phyloP scores from a whole-genome alignment of 2,888 invertebrate genomes.

The Dyspetes luteomarginatus region DNA sequence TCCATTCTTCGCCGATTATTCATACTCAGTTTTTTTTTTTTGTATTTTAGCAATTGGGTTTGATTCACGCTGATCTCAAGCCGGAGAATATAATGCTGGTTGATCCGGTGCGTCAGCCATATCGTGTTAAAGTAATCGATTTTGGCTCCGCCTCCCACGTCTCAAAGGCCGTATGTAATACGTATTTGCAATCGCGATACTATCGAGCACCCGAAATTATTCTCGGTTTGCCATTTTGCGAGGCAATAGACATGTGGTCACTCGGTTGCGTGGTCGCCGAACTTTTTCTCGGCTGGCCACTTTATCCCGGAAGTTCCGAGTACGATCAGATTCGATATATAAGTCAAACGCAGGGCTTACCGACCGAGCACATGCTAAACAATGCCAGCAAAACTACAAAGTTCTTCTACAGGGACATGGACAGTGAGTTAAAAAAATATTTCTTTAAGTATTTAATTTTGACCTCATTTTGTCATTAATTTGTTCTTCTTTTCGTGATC shows the following conservation, averaged over 20 bases:
- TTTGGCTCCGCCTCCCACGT: conserved; percentile 99
- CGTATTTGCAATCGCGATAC: conserved; percentile 99
- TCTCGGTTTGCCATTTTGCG: conserved; percentile 98
- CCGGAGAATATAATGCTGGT: conserved; percentile 99
- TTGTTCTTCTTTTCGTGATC: conserved; percentile 8
- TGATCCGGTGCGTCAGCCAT: conserved; percentile 98
- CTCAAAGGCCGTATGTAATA: conserved; percentile 99
- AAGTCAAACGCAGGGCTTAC: conserved; percentile 98
- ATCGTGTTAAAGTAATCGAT: conserved; percentile 99
- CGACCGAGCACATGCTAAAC: conserved; percentile 98
- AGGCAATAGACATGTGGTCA: conserved; percentile 99
- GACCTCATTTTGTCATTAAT: not conserved
- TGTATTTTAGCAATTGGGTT: conserved; percentile 93
- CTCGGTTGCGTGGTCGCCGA: conserved; percentile 99
- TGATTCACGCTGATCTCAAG: conserved; percentile 99
- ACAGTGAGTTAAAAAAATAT: conserved; percentile 87
- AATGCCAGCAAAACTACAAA: conserved; percentile 99
- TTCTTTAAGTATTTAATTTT: conserved; percentile 7
- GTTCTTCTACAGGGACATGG: conserved; percentile 98
- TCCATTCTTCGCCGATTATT: not conserved
- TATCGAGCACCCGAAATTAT: conserved; percentile 99
- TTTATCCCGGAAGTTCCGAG: conserved; percentile 99
- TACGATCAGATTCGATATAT: conserved; percentile 99
- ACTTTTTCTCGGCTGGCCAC: conserved; percentile 99
- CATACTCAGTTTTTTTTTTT: conserved; percentile 59